Evolutionary conservation across 2,888 invertebrate species (phyloP), one percentile per base, ranked within the genome.

Genomic region (Caenorhabditis panamensis): DNA sequence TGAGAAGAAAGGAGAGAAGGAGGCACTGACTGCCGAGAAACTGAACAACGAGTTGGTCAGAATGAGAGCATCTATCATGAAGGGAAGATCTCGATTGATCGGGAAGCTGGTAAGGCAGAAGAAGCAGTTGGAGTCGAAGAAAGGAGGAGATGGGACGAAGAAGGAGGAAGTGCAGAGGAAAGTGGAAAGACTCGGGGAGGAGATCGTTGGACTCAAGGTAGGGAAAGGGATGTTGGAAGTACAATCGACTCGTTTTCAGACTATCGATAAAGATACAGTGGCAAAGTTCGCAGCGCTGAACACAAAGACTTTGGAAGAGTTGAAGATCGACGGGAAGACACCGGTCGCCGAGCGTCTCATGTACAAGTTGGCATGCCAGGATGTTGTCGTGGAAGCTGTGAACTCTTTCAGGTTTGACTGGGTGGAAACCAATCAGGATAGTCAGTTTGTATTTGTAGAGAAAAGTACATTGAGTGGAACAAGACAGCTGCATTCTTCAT

Each of bases 401-500:
- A 20, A 63, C 31, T 18, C 24, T 4, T 13, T 59, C 16, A 22
- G 41, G 67, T 53, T 18, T 20, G 49, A 5, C 6, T 31, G 5
- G 9, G 31, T 31, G 31, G 9, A 9, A 31, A 18, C 22, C 3
- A 49, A 49, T 20, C 2, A 16, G 5, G 16, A 44, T 9, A 16
- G 44, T n/a, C n/a, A n/a, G 16, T 8, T 8, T 44, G 5, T 16
- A 41, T 47, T 37, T 66, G 37, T 54, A 37, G 78, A 63, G n/a
- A 69, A n/a, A 78, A 78, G 22, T 78, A 82, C 36, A 58, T 28
- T 6, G 68, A 78, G 18, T 82, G 73, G 75, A 73, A 75, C 26
- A 67, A 53, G 26, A 72, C 82, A 8, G 77, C 82, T 16, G 78
- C 78, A 2, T 82, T 78, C 47, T 79, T 82, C 56, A 62, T 82